Conservation (phyloP, 2,888 invertebrate species). For the Mythimna impura region DNA sequence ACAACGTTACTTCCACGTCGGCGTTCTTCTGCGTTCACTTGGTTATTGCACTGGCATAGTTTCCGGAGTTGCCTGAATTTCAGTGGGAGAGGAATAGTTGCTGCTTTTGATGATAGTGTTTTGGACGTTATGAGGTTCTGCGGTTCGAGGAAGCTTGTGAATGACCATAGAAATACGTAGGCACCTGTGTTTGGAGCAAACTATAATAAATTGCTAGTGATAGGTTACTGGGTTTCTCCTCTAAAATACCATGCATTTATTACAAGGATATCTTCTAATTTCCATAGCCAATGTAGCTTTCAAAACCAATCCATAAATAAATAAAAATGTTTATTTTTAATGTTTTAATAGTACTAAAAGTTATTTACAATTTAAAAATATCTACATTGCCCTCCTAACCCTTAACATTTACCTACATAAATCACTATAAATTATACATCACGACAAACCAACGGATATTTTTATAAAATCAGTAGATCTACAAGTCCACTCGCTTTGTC, state of each 20-base stretch:
- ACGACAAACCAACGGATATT: conserved; percentile 39
- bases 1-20: conserved; percentile 74
- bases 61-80: conserved; percentile 37
- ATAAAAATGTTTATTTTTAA: too few species aligned
- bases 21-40: conserved; percentile 47
- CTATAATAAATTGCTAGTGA: background rate
- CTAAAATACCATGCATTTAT: background rate
- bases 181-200: background rate
- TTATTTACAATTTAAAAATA: background rate
- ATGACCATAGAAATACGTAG: background rate
- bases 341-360: too few species aligned
- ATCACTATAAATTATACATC: conserved; percentile 7
- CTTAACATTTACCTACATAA: background rate
- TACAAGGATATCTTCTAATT: background rate
- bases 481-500: conserved; percentile 65
- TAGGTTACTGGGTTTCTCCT: background rate
- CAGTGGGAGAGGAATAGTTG: conserved; percentile 25
- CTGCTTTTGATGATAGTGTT: conserved; percentile 18
- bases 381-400: conserved; percentile 9
- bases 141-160: background rate
- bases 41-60: conserved; percentile 57
- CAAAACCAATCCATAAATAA: too few species aligned
- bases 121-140: conserved; percentile 14
- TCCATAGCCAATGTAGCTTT: background rate
- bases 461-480: conserved; percentile 54